These are phyloP conservation scores for Mohoua ochrocephala DNA, from an alignment of 2,113 vertebrate species.

Conservation along the genomic window DNA sequence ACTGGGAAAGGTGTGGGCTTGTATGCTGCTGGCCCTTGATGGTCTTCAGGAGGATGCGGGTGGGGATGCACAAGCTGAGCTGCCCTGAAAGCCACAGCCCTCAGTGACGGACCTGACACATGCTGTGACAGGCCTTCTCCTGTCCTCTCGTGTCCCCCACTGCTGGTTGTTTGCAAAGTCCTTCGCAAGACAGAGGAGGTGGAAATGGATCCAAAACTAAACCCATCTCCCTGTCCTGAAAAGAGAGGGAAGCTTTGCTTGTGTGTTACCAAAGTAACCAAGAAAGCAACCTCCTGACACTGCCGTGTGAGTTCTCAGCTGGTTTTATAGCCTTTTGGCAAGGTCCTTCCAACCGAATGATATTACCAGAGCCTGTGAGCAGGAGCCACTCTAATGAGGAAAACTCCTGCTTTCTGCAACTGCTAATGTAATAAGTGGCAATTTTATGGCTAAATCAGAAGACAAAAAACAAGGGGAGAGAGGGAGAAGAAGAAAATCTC, in stretches of 20 bases:
- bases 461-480: conserved; percentile 15
- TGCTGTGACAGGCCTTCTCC: not conserved
- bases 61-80: not conserved
- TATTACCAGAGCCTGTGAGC: conserved; percentile 47
- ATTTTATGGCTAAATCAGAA: conserved; percentile 61
- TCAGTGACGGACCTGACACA: not conserved
- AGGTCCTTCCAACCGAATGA: not conserved
- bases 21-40: not conserved
- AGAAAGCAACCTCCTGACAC: conserved; percentile 44
- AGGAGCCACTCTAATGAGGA: conserved; percentile 41
- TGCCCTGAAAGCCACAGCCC: not conserved
- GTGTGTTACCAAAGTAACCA: conserved; percentile 58
- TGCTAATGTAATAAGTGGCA: conserved; percentile 56
- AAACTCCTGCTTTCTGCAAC: conserved; percentile 48
- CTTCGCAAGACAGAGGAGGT: not conserved
- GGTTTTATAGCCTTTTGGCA: conserved; percentile 23
- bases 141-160: not conserved
- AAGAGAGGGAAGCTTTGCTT: conserved; percentile 27
- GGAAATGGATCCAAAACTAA: not conserved
- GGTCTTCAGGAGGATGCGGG: not conserved
- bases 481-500: conserved; percentile 15
- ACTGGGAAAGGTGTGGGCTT: not conserved
- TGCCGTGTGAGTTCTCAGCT: not conserved
- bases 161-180: not conserved
- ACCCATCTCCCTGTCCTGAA: not conserved